A percentile compares a stretch with the other conserved stretches of the same genome.
Evolutionary conservation across 2,888 invertebrate species (phyloP).

Genomic region (Microdon myrmicae): DNA sequence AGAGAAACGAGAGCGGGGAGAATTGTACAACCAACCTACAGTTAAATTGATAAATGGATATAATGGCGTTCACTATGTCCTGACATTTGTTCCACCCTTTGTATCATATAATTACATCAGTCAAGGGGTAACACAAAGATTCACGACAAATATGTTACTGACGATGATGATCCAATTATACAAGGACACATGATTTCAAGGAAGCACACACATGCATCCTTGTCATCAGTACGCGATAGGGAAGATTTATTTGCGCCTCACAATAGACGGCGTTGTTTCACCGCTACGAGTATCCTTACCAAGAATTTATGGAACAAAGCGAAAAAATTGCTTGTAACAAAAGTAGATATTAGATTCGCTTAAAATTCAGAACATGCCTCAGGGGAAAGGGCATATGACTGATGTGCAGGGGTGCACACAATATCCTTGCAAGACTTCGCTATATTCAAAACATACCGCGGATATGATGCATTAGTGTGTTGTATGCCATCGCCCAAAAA

Average conservation of each 20-base stretch:
- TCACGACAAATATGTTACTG: conserved; percentile 8
- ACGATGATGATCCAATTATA: conserved; percentile 32
- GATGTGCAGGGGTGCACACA: conserved; percentile 3
- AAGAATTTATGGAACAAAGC: no score
- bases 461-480: conserved; percentile 32
- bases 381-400: conserved; percentile 3
- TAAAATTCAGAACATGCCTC: conserved; percentile 35
- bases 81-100: conserved; percentile 51
- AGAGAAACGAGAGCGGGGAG: no score
- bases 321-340: no score
- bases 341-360: conserved; percentile 26
- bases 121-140: conserved; percentile 12
- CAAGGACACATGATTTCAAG: conserved; percentile 23
- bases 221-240: no score
- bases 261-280: no score
- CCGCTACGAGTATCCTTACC: no score
- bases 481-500: conserved; percentile 3
- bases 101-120: conserved; percentile 31
- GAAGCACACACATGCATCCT: conserved; percentile 5
- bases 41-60: conserved; percentile 46
- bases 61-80: conserved; percentile 43
- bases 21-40: no score
- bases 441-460: conserved; percentile 9
- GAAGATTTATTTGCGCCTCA: no score
- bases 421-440: conserved; percentile 20